Evolutionary conservation across 2,113 vertebrate species (phyloP).

Genomic region (Morone saxatilis): DNA sequence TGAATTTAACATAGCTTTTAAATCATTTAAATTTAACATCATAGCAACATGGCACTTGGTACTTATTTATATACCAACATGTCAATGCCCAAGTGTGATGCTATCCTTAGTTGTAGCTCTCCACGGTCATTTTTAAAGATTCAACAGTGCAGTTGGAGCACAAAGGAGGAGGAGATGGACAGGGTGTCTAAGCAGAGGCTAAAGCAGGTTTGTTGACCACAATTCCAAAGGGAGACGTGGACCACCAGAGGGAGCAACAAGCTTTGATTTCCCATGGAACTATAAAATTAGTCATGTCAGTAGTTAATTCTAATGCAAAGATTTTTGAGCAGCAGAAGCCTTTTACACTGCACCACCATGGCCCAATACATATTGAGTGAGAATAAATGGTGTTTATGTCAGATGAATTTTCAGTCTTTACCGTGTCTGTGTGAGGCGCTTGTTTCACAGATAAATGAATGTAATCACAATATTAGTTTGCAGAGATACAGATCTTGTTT

Average conservation of each 20-base stretch:
- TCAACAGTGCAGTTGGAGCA: neutral
- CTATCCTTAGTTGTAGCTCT: neutral
- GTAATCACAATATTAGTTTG: constrained; percentile 52
- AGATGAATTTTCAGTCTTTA: constrained; percentile 9
- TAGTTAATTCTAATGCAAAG: constrained; percentile 26
- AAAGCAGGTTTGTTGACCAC: neutral
- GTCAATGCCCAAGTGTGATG: neutral
- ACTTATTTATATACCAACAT: neutral
- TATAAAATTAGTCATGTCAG: constrained; percentile 34
- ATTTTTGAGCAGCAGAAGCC: constrained; percentile 11
- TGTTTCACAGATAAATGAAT: constrained; percentile 49
- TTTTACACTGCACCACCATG: neutral
- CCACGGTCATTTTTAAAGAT: constrained; percentile 16
- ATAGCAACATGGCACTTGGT: neutral
- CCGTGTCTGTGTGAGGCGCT: constrained; percentile 13
- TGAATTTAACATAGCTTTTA: neutral
- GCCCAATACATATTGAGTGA: neutral
- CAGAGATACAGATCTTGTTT: constrained; percentile 54
- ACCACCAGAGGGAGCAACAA: constrained; percentile 70
- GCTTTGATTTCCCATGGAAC: constrained; percentile 51
- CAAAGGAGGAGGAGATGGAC: neutral
- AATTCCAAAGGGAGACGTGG: constrained; percentile 44
- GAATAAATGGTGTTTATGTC: neutral
- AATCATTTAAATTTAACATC: neutral
- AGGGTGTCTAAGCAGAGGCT: neutral